Evolutionary conservation across 2,797 vertebrate species (phyloP).

Genomic region (Acanthurus lineatus): DNA sequence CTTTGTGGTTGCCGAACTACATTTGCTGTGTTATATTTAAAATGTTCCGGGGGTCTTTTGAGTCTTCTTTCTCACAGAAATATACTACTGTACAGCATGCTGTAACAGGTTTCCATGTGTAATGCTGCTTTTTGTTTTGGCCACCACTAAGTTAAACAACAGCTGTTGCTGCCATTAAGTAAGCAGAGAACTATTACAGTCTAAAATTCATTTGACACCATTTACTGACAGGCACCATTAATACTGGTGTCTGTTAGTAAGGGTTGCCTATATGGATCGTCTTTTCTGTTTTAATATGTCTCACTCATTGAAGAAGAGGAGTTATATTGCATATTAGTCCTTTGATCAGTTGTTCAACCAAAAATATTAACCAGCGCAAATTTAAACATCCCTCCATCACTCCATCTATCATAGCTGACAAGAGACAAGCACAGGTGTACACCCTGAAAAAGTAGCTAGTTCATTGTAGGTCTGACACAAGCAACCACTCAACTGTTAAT

Average conservation of each 20-base stretch:
- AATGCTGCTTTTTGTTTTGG: background rate
- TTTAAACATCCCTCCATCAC: background rate
- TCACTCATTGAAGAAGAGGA: too few species aligned
- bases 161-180: constrained; percentile 48
- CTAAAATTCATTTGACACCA: constrained; percentile 15
- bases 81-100: background rate
- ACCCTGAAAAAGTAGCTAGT: too few species aligned
- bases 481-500: too few species aligned
- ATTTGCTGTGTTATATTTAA: background rate
- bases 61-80: background rate
- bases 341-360: background rate
- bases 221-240: background rate
- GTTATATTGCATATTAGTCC: background rate
- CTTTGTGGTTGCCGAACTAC: background rate
- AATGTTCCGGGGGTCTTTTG: background rate
- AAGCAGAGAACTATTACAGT: constrained; percentile 7
- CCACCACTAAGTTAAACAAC: constrained; percentile 9
- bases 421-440: too few species aligned
- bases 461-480: too few species aligned
- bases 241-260: background rate
- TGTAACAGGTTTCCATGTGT: background rate
- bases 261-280: background rate
- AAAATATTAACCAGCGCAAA: background rate
- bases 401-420: too few species aligned
- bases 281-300: too few species aligned